phyloP scores from a whole-genome alignment of 2,888 invertebrate species.

The Sinopyrophorus schimmeli region DNA sequence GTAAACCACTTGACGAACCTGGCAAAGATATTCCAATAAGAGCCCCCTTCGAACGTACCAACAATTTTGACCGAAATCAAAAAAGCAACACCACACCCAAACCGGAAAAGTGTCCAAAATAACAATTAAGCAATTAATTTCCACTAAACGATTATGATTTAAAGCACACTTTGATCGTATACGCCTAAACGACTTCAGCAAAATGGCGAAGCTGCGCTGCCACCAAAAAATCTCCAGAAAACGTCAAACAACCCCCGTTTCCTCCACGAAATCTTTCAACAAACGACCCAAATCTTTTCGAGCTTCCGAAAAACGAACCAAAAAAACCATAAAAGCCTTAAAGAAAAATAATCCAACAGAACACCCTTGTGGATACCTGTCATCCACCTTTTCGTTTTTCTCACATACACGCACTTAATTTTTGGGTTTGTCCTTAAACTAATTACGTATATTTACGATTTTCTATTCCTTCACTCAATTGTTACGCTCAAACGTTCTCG shows the following conservation, averaged over 20 bases:
- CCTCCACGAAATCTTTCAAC: background rate
- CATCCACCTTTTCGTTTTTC: constrained; percentile 29
- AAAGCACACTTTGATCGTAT: constrained; percentile 45
- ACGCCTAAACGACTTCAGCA: constrained; percentile 49
- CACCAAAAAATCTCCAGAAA: constrained; percentile 29
- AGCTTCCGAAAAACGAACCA: too few relatives aligned
- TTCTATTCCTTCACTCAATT: constrained; percentile 9
- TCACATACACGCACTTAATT: constrained; percentile 28
- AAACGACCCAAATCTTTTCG: too few relatives aligned
- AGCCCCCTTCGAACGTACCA: background rate
- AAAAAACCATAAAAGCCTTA: background rate
- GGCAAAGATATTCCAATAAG: background rate
- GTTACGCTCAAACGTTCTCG: constrained; percentile 9
- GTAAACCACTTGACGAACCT: too few relatives aligned
- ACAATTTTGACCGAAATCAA: background rate
- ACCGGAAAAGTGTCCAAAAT: constrained; percentile 6
- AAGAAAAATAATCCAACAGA: constrained; percentile 14
- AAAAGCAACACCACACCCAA: constrained; percentile 13
- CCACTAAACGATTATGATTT: constrained; percentile 27
- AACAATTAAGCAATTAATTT: constrained; percentile 22
- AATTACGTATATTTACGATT: constrained; percentile 4
- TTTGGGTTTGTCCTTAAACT: constrained; percentile 2
- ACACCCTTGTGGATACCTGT: constrained; percentile 27
- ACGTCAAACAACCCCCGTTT: constrained; percentile 1
- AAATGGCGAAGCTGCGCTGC: constrained; percentile 47